phyloP scores from a whole-genome alignment of 2,113 vertebrate genomes.

The Malurus cyaneus region DNA sequence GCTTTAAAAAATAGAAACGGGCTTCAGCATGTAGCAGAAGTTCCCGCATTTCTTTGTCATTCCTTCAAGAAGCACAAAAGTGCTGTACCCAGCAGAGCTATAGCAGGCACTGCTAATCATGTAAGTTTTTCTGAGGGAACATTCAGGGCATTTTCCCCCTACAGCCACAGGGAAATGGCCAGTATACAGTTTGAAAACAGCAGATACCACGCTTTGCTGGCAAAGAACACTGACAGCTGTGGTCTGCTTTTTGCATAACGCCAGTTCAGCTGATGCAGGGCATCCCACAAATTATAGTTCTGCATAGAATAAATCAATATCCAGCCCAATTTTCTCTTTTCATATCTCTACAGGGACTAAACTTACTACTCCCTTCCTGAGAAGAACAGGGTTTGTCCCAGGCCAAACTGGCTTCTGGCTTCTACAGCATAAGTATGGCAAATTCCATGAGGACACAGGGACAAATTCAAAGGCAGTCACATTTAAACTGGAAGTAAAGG shows the following conservation, averaged over 20 bases:
- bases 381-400: background rate
- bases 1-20: background rate
- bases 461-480: background rate
- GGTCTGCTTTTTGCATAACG: background rate
- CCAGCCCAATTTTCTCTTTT: background rate
- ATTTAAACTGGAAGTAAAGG: background rate
- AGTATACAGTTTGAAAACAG: background rate
- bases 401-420: background rate
- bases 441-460: background rate
- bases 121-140: background rate
- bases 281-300: background rate
- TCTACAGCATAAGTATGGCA: background rate
- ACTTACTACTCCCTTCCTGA: background rate
- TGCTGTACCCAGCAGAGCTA: background rate
- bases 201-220: rapidly evolving
- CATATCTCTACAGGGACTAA: background rate
- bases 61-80: background rate
- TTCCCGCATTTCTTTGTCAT: background rate
- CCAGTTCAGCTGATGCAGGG: background rate
- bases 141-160: background rate
- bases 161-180: background rate
- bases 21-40: background rate
- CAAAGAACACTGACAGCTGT: background rate
- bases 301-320: background rate
- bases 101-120: background rate